These are phyloP conservation scores for Helostoma temminkii DNA, from an alignment of 2,797 vertebrate species.

Conservation along the genomic window DNA sequence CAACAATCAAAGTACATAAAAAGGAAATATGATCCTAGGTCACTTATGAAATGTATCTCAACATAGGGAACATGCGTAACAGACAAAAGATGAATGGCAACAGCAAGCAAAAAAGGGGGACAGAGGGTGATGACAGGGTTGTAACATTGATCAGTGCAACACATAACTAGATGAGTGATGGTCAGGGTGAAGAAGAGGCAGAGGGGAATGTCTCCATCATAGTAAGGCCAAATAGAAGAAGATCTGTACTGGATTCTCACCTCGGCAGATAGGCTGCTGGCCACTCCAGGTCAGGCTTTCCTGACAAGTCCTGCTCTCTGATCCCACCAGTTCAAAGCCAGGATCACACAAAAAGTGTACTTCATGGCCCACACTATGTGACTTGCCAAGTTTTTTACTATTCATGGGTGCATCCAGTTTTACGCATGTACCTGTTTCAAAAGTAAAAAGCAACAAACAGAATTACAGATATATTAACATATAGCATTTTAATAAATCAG, in stretches of 20 bases:
- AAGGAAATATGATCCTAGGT: constrained; percentile 69
- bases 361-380: constrained; percentile 82
- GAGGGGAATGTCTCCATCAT: constrained; percentile 17
- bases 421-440: constrained; percentile 83
- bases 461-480: constrained; percentile 3
- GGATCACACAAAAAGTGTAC: constrained; percentile 87
- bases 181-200: constrained; percentile 16
- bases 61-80: constrained; percentile 46
- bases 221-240: neutral
- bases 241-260: constrained; percentile 68
- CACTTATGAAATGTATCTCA: constrained; percentile 59
- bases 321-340: constrained; percentile 86
- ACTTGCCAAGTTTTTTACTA: constrained; percentile 86
- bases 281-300: constrained; percentile 87
- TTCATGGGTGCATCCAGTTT: constrained; percentile 80
- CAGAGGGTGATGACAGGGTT: constrained; percentile 63
- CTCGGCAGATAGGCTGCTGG: constrained; percentile 85
- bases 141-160: constrained; percentile 59
- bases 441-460: neutral
- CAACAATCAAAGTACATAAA: constrained; percentile 48
- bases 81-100: constrained; percentile 44
- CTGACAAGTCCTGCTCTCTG: constrained; percentile 86
- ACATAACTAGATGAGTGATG: constrained; percentile 64
- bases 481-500: neutral
- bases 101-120: constrained; percentile 22